Evolutionary conservation across 2,888 invertebrate genomes (phyloP), one percentile per base, ranked within the genome.

Genomic region (Eucera pruinosa): DNA sequence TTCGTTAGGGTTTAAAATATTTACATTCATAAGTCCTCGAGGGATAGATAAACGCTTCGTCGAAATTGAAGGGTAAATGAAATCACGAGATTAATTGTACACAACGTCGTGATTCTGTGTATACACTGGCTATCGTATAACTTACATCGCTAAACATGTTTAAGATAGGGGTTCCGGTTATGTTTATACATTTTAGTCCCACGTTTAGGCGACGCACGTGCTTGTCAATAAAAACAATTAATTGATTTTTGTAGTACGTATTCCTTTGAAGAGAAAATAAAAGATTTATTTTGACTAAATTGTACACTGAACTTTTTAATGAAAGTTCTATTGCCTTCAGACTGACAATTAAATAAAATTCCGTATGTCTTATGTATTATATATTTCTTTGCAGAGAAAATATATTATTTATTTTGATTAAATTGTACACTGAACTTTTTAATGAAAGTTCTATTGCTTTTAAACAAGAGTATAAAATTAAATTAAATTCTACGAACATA

Each of bases 111-210:
- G 45, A 48, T 55, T 47, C 36, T 52, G 27, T 71, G 61, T 36
- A 58, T 67, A 76, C 45, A 72, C 45, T 47, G 50, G 80, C 67
- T 69, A 70, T 36, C 27, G 67, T 62, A 65, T 58, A 55, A 62
- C 66, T 64, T 79, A 52, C 66, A 41, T 55, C 50, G 45, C 47
- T 79, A 66, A 61, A 69, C 65, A 74, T 71, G 74, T 43, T 69
- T 61, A 57, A 54, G 64, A 62, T 57, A 66, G 61, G 65, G 52
- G 55, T 43, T 65, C 50, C 43, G 43, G 60, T 50, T 68, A 81
- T 18, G 33, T 79, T 75, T 66, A 78, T 67, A 64, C 62, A 80
- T 48, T 72, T 71, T 82, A 61, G 55, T 82, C 61, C 69, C 83
- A 70, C 48, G 45, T 62, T 69, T 69, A 76, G 45, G 67, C 68